A percentile compares a stretch with the other conserved stretches of the same genome.
phyloP scores from a whole-genome alignment of 1,140 invertebrate genomes.

The Drosophila ogumai region DNA sequence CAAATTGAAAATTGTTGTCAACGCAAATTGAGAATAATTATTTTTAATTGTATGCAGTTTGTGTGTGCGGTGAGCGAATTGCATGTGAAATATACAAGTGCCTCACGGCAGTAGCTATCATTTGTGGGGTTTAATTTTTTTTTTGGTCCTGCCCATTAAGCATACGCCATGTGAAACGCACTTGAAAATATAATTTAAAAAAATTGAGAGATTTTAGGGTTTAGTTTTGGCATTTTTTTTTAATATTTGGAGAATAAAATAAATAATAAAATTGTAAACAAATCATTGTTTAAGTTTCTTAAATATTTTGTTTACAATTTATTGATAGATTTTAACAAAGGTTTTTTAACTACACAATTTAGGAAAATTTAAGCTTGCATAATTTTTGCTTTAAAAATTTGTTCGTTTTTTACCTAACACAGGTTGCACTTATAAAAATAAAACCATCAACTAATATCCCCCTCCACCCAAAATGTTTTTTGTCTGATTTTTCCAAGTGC shows the following conservation, averaged over 20 bases:
- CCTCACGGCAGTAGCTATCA: slow-evolving; percentile 1
- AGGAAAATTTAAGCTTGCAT: too few species aligned
- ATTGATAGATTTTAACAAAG: neutral
- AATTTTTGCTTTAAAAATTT: too few species aligned
- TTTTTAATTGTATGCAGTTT: slow-evolving; percentile 70
- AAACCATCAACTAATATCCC: neutral
- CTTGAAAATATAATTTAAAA: neutral
- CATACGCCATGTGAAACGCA: slow-evolving; percentile 42
- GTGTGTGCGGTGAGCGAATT: slow-evolving; percentile 52
- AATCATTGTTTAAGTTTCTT: neutral
- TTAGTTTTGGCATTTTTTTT: too few species aligned
- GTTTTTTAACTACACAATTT: too few species aligned
- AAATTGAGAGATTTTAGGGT: too few species aligned
- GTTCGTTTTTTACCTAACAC: neutral
- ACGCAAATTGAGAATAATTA: slow-evolving; percentile 80
- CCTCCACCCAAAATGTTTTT: too few species aligned
- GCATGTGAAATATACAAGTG: slow-evolving; percentile 61
- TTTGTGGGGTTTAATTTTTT: neutral
- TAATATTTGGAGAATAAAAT: neutral
- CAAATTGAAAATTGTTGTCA: slow-evolving; percentile 80
- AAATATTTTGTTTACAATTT: neutral
- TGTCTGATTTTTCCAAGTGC: neutral
- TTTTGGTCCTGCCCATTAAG: slow-evolving; percentile 15
- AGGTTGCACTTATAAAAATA: neutral
- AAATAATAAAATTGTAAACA: neutral